Percentiles rank a stretch among this genome's conserved stretches.
phyloP scores from a whole-genome alignment of 1,140 invertebrate genomes.

The Phenacoccus solenopsis region DNA sequence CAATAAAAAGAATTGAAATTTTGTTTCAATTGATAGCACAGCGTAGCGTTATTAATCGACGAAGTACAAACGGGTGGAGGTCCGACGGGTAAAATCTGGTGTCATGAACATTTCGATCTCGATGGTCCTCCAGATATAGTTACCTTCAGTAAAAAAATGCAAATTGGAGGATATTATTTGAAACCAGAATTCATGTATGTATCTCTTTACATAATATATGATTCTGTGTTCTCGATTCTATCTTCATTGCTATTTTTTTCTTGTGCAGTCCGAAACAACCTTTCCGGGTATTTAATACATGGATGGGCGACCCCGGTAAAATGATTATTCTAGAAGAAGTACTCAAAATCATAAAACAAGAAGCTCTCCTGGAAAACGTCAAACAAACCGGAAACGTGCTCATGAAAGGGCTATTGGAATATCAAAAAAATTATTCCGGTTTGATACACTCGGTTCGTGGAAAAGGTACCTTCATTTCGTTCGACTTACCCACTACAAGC shows the following conservation, averaged over 20 bases:
- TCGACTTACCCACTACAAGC: conserved; percentile 53
- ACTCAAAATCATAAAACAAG: conserved; percentile 67
- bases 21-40: conserved; percentile 38
- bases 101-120: conserved; percentile 86
- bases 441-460: conserved; percentile 71
- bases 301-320: conserved; percentile 98
- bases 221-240: neutral
- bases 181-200: conserved; percentile 34
- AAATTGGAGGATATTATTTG: conserved; percentile 89
- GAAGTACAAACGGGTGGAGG: conserved; percentile 98
- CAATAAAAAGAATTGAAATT: neutral
- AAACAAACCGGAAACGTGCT: conserved; percentile 61
- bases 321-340: conserved; percentile 75
- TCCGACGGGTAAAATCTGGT: conserved; percentile 95
- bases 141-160: conserved; percentile 97
- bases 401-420: conserved; percentile 50
- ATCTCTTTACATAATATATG: neutral
- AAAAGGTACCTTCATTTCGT: conserved; percentile 79
- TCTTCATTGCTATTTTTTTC: neutral
- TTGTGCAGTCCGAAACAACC: conserved; percentile 51
- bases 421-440: conserved; percentile 60
- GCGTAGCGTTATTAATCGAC: conserved; percentile 72
- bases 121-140: conserved; percentile 80
- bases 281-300: conserved; percentile 95
- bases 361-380: conserved; percentile 69